Conservation (phyloP, 2,113 vertebrate species). For the Mohoua ochrocephala region DNA sequence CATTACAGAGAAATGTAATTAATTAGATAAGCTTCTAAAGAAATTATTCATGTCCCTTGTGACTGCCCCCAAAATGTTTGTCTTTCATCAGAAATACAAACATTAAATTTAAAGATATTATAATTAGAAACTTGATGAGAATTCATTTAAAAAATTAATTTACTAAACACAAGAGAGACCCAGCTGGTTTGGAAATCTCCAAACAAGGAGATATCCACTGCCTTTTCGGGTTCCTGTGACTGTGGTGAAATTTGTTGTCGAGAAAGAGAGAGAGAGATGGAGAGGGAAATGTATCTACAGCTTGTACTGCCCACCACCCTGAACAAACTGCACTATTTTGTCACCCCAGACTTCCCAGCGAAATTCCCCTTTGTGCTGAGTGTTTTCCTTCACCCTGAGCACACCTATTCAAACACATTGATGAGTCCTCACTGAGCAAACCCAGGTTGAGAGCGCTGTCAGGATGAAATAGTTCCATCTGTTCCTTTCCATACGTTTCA, state of each 20-base stretch:
- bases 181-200: constrained; percentile 22
- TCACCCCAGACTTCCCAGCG: neutral
- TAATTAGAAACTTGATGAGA: constrained; percentile 74
- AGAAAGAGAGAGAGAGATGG: neutral
- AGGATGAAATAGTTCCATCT: neutral
- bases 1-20: constrained; percentile 81
- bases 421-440: neutral
- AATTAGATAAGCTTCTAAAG: constrained; percentile 88
- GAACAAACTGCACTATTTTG: neutral
- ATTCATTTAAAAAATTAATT: constrained; percentile 73
- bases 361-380: neutral
- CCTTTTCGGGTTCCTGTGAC: neutral
- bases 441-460: neutral
- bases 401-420: neutral
- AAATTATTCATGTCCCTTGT: constrained; percentile 88
- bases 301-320: neutral
- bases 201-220: neutral
- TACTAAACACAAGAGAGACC: constrained; percentile 54
- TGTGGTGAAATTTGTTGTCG: neutral
- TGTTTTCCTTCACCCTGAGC: neutral
- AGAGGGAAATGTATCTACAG: neutral
- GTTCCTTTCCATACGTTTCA: neutral
- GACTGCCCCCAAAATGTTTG: constrained; percentile 79
- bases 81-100: constrained; percentile 85
- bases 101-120: constrained; percentile 76